Conservation (phyloP, 2,113 vertebrate species). For the Thunnus maccoyii region DNA sequence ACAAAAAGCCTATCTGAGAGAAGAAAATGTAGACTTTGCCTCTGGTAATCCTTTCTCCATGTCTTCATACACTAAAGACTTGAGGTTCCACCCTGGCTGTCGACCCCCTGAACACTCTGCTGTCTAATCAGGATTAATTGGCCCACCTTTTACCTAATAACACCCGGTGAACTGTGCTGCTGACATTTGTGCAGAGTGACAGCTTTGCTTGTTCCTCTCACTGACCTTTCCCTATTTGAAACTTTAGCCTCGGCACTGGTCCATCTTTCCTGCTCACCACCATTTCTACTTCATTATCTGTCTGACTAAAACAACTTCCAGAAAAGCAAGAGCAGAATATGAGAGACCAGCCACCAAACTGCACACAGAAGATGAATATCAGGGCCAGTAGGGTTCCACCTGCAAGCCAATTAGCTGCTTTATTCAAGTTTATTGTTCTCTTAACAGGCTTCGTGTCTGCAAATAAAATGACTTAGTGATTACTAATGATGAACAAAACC, state of each 20-base stretch:
- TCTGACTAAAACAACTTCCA: neutral
- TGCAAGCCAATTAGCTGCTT: neutral
- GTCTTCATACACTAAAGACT: neutral
- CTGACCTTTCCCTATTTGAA: conserved; percentile 47
- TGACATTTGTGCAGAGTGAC: conserved; percentile 54
- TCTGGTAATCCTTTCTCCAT: neutral
- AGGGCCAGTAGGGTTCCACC: neutral
- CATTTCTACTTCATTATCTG: conserved; percentile 37
- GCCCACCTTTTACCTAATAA: conserved; percentile 27
- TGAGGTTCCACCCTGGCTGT: neutral
- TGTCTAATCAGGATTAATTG: conserved; percentile 54
- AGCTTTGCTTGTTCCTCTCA: conserved; percentile 36
- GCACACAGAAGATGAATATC: conserved; percentile 8
- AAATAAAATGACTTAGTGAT: conserved; percentile 17
- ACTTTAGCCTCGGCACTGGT: conserved; percentile 1
- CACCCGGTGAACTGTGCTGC: conserved; percentile 43
- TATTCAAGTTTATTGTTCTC: neutral
- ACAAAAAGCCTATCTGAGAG: no score
- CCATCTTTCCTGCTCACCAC: neutral
- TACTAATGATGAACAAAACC: conserved; percentile 5
- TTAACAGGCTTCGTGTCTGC: neutral
- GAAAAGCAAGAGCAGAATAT: neutral
- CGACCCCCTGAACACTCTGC: neutral
- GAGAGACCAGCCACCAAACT: neutral
- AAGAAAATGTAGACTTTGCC: neutral